Conservation (phyloP, 2,113 vertebrate genomes). For the Aldabrachelys gigantea region DNA sequence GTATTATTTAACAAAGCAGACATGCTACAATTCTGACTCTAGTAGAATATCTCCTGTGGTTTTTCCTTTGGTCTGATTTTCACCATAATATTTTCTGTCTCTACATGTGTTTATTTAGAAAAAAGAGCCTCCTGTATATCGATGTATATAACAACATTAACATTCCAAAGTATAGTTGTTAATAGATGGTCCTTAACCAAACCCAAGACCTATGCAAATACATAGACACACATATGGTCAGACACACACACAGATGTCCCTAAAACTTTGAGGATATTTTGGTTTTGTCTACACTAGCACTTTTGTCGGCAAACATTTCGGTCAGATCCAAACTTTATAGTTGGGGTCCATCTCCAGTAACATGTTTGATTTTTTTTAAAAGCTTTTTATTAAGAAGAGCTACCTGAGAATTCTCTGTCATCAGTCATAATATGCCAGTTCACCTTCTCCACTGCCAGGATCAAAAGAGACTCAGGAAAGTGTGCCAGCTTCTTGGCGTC, state of each 20-base stretch:
- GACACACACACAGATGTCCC: not conserved
- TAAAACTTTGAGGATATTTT: not conserved
- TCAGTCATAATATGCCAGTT: not conserved
- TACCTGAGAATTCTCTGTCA: not conserved
- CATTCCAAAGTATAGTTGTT: not conserved
- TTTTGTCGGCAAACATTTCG: not conserved
- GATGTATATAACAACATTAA: not conserved
- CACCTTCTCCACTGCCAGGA: not conserved
- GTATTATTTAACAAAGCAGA: not conserved
- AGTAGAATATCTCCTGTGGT: not conserved
- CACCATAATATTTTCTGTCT: not conserved
- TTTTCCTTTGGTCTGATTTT: not conserved
- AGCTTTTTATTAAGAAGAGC: not conserved
- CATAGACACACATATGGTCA: not conserved
- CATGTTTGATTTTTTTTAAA: not conserved
- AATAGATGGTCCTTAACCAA: not conserved
- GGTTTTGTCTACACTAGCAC: too few relatives aligned
- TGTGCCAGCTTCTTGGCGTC: not conserved
- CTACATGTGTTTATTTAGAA: not conserved
- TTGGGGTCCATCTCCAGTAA: fast-evolving
- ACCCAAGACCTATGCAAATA: not conserved
- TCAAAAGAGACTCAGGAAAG: not conserved
- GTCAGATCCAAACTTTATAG: not conserved
- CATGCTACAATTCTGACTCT: not conserved
- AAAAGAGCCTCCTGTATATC: not conserved